These are phyloP conservation scores for Tenthredo distinguenda DNA, from an alignment of 2,888 invertebrate species.

Conservation along the genomic window DNA sequence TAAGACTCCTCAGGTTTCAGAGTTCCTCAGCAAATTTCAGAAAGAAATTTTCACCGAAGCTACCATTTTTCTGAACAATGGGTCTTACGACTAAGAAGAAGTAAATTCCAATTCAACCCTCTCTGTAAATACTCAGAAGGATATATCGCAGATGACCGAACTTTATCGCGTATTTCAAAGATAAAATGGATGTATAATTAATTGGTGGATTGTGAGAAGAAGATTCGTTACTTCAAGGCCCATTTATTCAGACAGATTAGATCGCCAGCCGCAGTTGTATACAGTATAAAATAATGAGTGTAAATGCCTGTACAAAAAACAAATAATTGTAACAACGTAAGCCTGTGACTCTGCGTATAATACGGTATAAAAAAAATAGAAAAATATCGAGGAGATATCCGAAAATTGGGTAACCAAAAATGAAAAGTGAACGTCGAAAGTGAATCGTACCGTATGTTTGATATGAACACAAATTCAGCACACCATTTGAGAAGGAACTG, in stretches of 20 bases:
- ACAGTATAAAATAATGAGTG: constrained; percentile 25
- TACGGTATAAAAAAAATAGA: not conserved
- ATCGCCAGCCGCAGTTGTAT: constrained; percentile 1
- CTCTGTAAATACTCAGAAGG: not conserved
- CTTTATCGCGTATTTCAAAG: not conserved
- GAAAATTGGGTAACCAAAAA: not conserved
- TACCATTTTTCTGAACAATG: not conserved
- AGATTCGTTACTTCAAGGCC: constrained; percentile 22
- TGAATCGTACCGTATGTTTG: not conserved
- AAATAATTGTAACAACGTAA: constrained; percentile 13
- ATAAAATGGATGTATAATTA: not conserved
- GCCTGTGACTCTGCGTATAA: not conserved
- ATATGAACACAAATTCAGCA: not conserved
- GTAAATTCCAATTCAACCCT: not conserved
- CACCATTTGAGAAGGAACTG: not conserved
- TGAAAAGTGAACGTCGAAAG: not conserved
- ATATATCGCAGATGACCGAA: not conserved
- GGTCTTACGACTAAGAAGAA: not conserved
- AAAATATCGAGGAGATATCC: not conserved
- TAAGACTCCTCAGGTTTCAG: not conserved
- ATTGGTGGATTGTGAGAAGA: not conserved
- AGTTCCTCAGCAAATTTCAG: not conserved
- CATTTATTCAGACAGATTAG: constrained; percentile 34
- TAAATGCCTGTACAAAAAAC: not conserved
- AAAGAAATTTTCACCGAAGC: not conserved